Conservation (phyloP, 2,888 invertebrate species). For the Furcula furcula region DNA sequence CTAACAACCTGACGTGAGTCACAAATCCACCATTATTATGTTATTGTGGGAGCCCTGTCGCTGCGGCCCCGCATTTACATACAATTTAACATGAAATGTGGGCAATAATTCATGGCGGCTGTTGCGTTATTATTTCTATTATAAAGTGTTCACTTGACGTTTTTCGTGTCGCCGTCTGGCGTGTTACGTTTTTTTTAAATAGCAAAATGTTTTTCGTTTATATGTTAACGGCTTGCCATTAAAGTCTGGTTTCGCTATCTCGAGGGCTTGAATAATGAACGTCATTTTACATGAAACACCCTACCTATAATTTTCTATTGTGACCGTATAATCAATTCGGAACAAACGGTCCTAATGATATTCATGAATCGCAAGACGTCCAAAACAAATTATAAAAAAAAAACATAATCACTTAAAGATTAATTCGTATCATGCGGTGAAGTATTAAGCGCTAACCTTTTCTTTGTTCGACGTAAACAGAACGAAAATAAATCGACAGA, state of each 20-base stretch:
- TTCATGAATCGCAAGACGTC: constrained; percentile 36
- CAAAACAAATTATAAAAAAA: constrained; percentile 51
- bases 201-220: constrained; percentile 47
- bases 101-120: constrained; percentile 75
- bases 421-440: constrained; percentile 41
- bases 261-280: constrained; percentile 44
- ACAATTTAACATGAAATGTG: constrained; percentile 81
- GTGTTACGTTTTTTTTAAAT: constrained; percentile 49
- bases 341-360: constrained; percentile 41
- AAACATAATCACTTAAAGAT: constrained; percentile 27
- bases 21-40: constrained; percentile 81
- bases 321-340: constrained; percentile 40
- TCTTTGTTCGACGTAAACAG: constrained; percentile 32
- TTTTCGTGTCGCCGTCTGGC: constrained; percentile 65
- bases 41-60: constrained; percentile 80
- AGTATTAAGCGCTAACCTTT: constrained; percentile 16
- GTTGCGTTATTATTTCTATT: constrained; percentile 78
- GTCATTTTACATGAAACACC: constrained; percentile 50
- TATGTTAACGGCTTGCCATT: constrained; percentile 57
- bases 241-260: constrained; percentile 50
- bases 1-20: constrained; percentile 80
- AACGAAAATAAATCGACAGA: constrained; percentile 46
- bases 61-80: constrained; percentile 75
- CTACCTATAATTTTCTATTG: not conserved
- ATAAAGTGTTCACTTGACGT: constrained; percentile 73